Base-by-base conservation (phyloP, 2,113 vertebrate species). In the Microtus montanus region DNA sequence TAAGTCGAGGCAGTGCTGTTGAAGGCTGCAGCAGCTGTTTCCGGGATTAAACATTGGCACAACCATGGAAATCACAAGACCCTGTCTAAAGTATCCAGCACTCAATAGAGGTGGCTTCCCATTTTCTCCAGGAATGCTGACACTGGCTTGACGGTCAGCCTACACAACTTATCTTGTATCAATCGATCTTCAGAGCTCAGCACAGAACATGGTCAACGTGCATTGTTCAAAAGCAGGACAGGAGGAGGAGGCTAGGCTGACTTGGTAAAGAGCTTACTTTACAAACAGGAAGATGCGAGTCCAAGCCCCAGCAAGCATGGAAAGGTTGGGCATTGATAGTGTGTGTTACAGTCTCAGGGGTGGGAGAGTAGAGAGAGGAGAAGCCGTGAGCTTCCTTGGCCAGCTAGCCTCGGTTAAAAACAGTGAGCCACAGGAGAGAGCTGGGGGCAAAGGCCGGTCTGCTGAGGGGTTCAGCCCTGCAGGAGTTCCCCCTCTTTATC, bases 101-200 rank as follows among this genome's bases (percentile, higher is more conserved):
- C 3, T 33, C 35, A 7, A 33, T 3, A 4, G 49, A 5, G 4
- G 8, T 11, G 4, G 41, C 0, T 3, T 24, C 44, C 15, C 7
- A 1, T 41, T 47, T 10, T 14, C 0, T 14, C 2, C 9, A 1
- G 2, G 3, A 44, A 44, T 28, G 3, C 1, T 4, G 11, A 17
- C 22, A 19, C 35, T 3, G 44, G 41, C 17, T 24, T 10, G 7
- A 84, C 75, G 11, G 3, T 24, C 26, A 17, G 44, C 19, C 33
- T 11, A 38, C 1, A 0, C 2, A n/a, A 3, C 22, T 47, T 49
- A 58, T 58, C 61, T 49, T 44, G 8, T 44, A 7, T 84, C 33
- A 44, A 12, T 1, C 44, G 1, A 5, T 6, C 49, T n/a, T 22
- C 35, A 3, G 47, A 94, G 83, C n/a, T 66, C 35, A 44, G 49